phyloP scores from a whole-genome alignment of 2,888 invertebrate species.

The Hanleya hanleyi region DNA sequence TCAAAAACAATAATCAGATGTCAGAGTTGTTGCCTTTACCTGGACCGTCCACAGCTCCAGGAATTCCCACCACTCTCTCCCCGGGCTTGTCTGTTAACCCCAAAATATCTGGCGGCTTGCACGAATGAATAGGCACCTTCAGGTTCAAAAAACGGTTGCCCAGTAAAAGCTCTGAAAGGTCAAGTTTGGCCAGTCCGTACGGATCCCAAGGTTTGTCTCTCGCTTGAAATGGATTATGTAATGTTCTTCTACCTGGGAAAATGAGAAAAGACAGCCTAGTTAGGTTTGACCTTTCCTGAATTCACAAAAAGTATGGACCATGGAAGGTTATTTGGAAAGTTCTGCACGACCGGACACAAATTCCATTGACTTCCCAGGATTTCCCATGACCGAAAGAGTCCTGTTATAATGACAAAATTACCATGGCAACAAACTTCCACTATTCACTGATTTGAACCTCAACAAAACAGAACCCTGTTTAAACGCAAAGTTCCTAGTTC shows the following conservation, averaged over 20 bases:
- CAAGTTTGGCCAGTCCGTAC: slow-evolving; percentile 67
- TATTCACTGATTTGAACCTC: no score
- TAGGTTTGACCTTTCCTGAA: not conserved
- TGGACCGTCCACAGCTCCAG: slow-evolving; percentile 71
- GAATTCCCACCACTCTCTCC: slow-evolving; percentile 59
- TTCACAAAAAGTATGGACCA: no score
- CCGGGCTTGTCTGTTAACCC: slow-evolving; percentile 35
- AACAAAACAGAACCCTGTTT: no score
- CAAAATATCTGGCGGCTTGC: slow-evolving; percentile 66
- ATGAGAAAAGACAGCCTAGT: not conserved
- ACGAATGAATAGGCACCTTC: slow-evolving; percentile 66
- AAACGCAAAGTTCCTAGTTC: no score
- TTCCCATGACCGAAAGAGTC: no score
- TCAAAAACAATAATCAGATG: no score
- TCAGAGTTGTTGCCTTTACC: no score
- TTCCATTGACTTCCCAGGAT: no score
- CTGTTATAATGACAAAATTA: no score
- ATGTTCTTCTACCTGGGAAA: slow-evolving; percentile 62
- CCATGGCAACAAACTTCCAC: no score
- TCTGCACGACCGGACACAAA: no score
- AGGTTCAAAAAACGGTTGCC: slow-evolving; percentile 66
- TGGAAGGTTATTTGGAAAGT: no score
- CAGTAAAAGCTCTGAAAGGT: slow-evolving; percentile 67
- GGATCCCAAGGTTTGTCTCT: slow-evolving; percentile 71
- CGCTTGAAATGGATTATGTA: slow-evolving; percentile 67